A percentile compares a stretch with the other conserved stretches of the same genome.
These are phyloP conservation scores for Exephanes ischioxanthus DNA, from an alignment of 2,888 invertebrate species.

Conservation along the genomic window DNA sequence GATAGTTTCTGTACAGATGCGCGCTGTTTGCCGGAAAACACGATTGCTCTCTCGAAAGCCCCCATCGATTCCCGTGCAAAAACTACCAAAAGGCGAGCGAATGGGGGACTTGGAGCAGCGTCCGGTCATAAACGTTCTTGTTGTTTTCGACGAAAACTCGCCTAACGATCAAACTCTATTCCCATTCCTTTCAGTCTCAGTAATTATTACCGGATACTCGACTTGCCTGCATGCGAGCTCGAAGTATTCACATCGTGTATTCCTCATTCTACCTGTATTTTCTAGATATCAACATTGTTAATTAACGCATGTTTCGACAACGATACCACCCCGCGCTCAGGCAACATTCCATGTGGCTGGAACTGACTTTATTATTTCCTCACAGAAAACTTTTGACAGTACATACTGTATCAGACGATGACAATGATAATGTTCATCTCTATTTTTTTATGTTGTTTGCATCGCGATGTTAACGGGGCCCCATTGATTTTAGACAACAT, in stretches of 20 bases:
- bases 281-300: conserved; percentile 15
- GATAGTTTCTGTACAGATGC: conserved; percentile 36
- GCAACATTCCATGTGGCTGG: background rate
- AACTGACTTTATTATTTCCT: background rate
- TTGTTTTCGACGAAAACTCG: conserved; percentile 56
- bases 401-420: background rate
- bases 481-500: too few species aligned
- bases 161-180: conserved; percentile 33
- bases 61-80: conserved; percentile 77
- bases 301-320: conserved; percentile 10
- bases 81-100: conserved; percentile 64
- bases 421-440: too few species aligned
- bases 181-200: background rate
- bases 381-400: conserved; percentile 16
- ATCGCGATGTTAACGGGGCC: too few species aligned
- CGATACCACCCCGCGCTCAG: background rate
- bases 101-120: conserved; percentile 6
- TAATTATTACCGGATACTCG: too few species aligned
- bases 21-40: conserved; percentile 62
- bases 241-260: background rate
- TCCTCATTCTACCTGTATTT: background rate
- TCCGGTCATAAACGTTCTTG: background rate
- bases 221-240: background rate
- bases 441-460: too few species aligned
- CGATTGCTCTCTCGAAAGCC: conserved; percentile 10